Evolutionary conservation across 2,888 invertebrate genomes (phyloP), one percentile per base, ranked within the genome.

Genomic region (Catocala sponsa): DNA sequence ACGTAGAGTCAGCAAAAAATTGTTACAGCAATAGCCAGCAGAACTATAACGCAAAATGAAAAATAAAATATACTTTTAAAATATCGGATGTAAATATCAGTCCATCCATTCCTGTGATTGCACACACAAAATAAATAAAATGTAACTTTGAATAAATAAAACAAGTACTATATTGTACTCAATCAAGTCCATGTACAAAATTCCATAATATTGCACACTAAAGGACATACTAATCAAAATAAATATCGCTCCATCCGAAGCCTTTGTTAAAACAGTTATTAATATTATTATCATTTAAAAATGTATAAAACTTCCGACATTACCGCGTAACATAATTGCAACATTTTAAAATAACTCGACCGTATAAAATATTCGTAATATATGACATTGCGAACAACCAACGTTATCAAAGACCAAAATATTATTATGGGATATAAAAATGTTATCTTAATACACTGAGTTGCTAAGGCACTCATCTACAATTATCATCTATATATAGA

Each of bases 391-490:
- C 73, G 50, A 74, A 69, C 78, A 74, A 77, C 80, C 72, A 78
- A 81, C 69, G 78, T 76, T 74, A 74, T 63, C 73, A 79, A 84
- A 81, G 79, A 82, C 79, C 82, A 76, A 72, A 68, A 70, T 73
- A 76, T 75, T 68, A 68, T 68, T 65, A 76, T 56, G 72, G 85
- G 82, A 85, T 83, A 88, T 86, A 87, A 87, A 87, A 86, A 78
- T 70, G 70, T 83, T 82, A 87, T 84, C 88, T 89, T 87, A 90
- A 85, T 88, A 90, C 86, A 91, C 81, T 90, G 94, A 94, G 93
- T 92, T 89, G 94, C 94, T 94, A 94, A 94, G 94, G 94, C 94
- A 94, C 94, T 94, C 94, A 90, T 78, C 91, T 91, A 91, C 88
- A 79, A 63, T 89, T 91, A 89, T 81, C 79, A 85, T 87, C 88